Evolutionary conservation across 2,797 vertebrate species (phyloP), one percentile per base, ranked within the genome.

Genomic region (Onychomys arenicola): DNA sequence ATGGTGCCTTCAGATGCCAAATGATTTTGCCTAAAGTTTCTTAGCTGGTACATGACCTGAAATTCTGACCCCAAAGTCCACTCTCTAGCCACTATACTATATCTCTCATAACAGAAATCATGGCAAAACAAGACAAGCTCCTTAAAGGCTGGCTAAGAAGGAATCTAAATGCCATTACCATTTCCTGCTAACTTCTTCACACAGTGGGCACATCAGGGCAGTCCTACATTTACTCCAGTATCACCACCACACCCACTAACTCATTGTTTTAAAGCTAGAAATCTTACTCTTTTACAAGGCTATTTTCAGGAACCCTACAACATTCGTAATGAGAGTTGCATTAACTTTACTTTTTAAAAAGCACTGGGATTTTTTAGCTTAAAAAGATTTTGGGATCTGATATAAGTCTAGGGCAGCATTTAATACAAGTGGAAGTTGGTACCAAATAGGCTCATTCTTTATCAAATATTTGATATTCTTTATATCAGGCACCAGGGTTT

Each of bases 351-450:
- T 67, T 85, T 76, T 52, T 85, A 78, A 59, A 90, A 90, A 69
- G 46, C n/a, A 52, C 32, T 32, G 63, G 2, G 49, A 57, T 71
- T 75, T 57, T 88, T 90, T n/a, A 91, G 40, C 59, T 91, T 81
- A 93, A 81, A 89, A 55, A 0, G 40, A 92, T 4, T 86, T 89
- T 61, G 75, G 5, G 43, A 14, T 55, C 49, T 93, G 75, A 87
- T 52, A 40, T 19, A 95, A 80, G 80, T 75, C 29, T 93, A 91
- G 86, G 55, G 61, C 17, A 93, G n/a, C 49, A 7, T 73, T 17
- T 95, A 83, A 92, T 90, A 76, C 32, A 95, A 91, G 55, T 34
- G 1, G 86, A 94, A 86, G 19, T 52, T 67, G 83, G 43, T 40
- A 95, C 65, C 32, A 87, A 12, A 77, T 32, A 86, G n/a, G 37